Base-by-base conservation (phyloP, 2,113 vertebrate species). In the Australoheros scitulus region DNA sequence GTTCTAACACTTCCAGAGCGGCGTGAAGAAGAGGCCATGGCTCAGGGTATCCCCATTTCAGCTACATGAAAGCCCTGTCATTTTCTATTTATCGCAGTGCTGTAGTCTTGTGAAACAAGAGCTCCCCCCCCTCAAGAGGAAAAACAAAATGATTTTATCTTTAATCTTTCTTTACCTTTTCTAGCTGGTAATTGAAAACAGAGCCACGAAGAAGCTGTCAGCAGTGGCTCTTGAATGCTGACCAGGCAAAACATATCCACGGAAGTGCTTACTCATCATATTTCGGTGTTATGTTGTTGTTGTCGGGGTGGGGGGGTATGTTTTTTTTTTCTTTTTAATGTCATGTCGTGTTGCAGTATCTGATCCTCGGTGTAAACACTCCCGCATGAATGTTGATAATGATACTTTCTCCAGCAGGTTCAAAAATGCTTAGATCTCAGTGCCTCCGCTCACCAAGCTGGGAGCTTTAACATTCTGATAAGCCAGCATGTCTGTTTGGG, bases 1-100 rank as follows among this genome's bases (percentile, higher is more conserved):
- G 80, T 91, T 93, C 87, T 75, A 91, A 89, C 91, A 91, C 87
- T 86, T 91, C 72, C 83, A 83, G 63, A 22, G 85, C 64, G 61
- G 82, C 75, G 75, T 63, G 82, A 92, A 64, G 77, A 80, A 52
- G 59, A 86, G 76, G 80, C 76, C 34, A 29, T 61, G 72, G 83
- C 79, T 84, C 56, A 64, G 82, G 81, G 84, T 90, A 84, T 91
- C 88, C 89, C 86, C 52, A 74, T 94, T 92, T 90, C 91, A 92
- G 84, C 80, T 29, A 92, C 92, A 94, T 93, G 84, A 94, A 94
- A 95, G 93, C 76, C 87, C 87, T 92, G 92, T 92, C 93, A 94
- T 56, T 87, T 87, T 88, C 82, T 81, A 92, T 95, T 94, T 91
- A 93, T 83, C 88, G 77, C 88, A 34, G 24, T 9, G 88, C 86